Base-by-base conservation (phyloP, 2,888 invertebrate species). In the Hydroisotoma schaefferi region DNA sequence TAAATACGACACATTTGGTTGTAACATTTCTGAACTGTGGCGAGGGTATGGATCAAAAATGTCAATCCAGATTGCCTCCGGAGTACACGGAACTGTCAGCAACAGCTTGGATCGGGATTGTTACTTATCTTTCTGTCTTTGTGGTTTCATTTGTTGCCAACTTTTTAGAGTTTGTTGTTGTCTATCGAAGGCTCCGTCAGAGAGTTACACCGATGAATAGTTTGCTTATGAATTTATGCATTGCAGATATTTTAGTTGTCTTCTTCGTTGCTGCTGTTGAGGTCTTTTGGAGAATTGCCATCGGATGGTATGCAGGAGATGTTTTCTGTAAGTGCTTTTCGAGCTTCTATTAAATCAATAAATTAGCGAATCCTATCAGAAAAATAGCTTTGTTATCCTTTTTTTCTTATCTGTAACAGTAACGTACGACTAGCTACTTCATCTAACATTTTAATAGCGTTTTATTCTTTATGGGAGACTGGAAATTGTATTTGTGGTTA, bases 271-370 rank as follows among this genome's bases (percentile, higher is more conserved):
- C 61, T 8, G 62, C 63, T 12, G 65, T 65, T 15, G 68, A 68
- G 46, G 58, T 68, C 15, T 40, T 58, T 23, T 68, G 68, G 68
- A 53, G 68, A 37, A 60, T 68, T 38, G 53, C 60, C 4, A 65
- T 68, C 37, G 63, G 68, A 6, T 68, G 68, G 68, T 65, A 68
- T 46, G 68, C 61, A 2, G 68, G 68, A 12, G 55, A 64, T 48
- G 46, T 65, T 22, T 29, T 62, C 40, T 68, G 68, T 68, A 63
- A 65, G 68, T 63, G 29, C n/a, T n/a, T n/a, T n/a, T n/a, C n/a
- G n/a, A n/a, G n/a, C n/a, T n/a, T n/a, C n/a, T n/a, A n/a, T n/a
- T n/a, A n/a, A n/a, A n/a, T n/a, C n/a, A n/a, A n/a, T n/a, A n/a
- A n/a, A n/a, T n/a, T n/a, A n/a, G n/a, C n/a, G n/a, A n/a, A n/a